Evolutionary conservation across 2,888 invertebrate genomes (phyloP).

Genomic region (Drosophila macrospina): DNA sequence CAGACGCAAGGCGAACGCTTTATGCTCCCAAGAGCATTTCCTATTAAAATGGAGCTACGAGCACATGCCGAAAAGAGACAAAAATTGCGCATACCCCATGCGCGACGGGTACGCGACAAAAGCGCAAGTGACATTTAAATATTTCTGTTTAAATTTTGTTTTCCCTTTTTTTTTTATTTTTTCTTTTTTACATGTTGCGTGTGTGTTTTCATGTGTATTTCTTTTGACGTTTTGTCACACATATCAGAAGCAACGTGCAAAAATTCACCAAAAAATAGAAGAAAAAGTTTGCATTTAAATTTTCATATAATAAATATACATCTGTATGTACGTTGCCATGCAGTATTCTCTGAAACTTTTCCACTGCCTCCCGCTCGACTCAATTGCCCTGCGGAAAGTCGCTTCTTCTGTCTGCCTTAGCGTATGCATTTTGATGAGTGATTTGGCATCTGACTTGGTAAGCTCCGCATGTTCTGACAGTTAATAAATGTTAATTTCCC

Average conservation of each 20-base stretch:
- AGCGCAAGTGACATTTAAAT: constrained; percentile 58
- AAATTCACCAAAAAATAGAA: constrained; percentile 28
- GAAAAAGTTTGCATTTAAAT: constrained; percentile 48
- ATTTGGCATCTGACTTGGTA: constrained; percentile 44
- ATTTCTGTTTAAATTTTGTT: constrained; percentile 49
- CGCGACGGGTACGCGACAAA: constrained; percentile 25
- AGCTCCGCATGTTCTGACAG: constrained; percentile 42
- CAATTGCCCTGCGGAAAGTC: constrained; percentile 27
- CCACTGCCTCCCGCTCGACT: constrained; percentile 9
- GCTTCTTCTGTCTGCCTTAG: constrained; percentile 14
- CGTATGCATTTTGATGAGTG: constrained; percentile 39
- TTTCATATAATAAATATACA: constrained; percentile 50
- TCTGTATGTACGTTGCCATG: constrained; percentile 3
- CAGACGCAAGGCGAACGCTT: constrained; percentile 30
- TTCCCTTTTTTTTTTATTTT: not conserved
- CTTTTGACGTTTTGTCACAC: constrained; percentile 64
- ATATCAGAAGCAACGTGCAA: constrained; percentile 45
- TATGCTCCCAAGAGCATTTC: constrained; percentile 15
- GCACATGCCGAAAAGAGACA: constrained; percentile 24
- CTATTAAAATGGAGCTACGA: constrained; percentile 33
- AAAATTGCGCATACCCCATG: constrained; percentile 58
- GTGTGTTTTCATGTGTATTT: constrained; percentile 20
- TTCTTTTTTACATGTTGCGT: constrained; percentile 8
- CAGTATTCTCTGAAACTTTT: constrained; percentile 4
- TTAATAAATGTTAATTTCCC: constrained; percentile 55